Base-by-base conservation (phyloP, 2,113 vertebrate species). In the Atherinomorus stipes region DNA sequence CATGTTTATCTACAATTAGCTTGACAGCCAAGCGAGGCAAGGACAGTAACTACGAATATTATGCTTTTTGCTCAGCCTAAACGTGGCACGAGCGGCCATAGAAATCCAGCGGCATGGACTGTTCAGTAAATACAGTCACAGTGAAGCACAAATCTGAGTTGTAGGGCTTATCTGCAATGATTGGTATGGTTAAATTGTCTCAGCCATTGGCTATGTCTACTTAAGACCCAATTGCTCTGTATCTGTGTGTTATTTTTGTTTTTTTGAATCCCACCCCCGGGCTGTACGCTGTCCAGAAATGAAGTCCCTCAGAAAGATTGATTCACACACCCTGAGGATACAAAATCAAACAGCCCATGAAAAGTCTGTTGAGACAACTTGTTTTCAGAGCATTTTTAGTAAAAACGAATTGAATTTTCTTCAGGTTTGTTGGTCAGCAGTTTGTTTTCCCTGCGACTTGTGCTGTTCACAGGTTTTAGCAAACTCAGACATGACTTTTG, bases 271-370 rank as follows among this genome's bases (percentile, higher is more conserved):
- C 19, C 12, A 60, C 23, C 34, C 47, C 21, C 56, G 26, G 73
- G 66, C 50, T 45, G 22, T 23, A 38, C 18, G 7, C 44, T 66
- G 61, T 76, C 28, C 11, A 0, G 40, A 69, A 80, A 85, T 81
- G 75, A 89, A 67, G 70, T 79, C 70, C 31, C 75, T 18, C 12
- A 50, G 64, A 83, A 83, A 49, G 65, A 51, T 31, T 71, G 23
- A 1, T 70, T 52, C 45, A 42, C 71, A 78, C 61, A 71, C 64
- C 81, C 76, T 3, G 28, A 76, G 76, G 71, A 78, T 68, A 83
- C 54, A 60, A 62, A 86, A 61, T 60, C 54, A 67, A 53, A 38
- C 71, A 52, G 50, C 66, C 65, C 42, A 51, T 21, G 45, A 62
- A 71, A 74, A 59, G 37, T 85, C 47, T 42, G 40, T 65, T 45